Evolutionary conservation across 2,888 invertebrate species (phyloP).

Genomic region (Metellina segmentata): DNA sequence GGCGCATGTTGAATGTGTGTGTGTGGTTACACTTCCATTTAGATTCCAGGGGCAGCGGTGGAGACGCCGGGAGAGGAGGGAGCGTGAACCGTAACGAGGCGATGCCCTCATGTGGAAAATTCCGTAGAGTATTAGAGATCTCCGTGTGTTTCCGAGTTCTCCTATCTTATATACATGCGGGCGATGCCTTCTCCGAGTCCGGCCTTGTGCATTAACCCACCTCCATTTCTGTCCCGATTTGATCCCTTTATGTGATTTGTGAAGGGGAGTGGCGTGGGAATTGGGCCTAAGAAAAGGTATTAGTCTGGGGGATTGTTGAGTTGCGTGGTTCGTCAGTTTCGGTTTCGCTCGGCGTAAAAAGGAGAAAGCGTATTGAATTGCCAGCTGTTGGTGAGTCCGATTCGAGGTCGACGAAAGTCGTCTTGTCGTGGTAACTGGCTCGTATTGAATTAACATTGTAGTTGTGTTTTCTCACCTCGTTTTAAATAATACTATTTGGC

Average conservation of each 20-base stretch:
- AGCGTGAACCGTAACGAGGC: slow-evolving; percentile 22
- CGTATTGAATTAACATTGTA: no score
- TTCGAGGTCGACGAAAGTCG: no score
- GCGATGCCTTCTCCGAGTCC: background rate
- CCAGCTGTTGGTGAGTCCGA: no score
- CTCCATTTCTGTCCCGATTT: background rate
- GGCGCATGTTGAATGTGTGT: slow-evolving; percentile 1
- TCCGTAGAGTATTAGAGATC: slow-evolving; percentile 40
- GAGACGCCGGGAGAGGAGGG: background rate
- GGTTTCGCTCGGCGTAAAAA: no score
- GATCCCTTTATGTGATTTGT: background rate
- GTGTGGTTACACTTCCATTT: slow-evolving; percentile 38
- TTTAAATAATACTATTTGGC: no score
- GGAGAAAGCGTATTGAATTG: no score
- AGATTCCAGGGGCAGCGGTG: slow-evolving; percentile 13
- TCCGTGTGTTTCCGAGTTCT: slow-evolving; percentile 11
- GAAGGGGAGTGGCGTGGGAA: background rate
- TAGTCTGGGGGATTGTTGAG: background rate
- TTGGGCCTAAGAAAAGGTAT: background rate
- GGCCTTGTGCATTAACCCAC: background rate
- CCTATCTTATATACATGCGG: background rate
- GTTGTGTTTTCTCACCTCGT: no score
- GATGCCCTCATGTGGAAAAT: slow-evolving; percentile 40
- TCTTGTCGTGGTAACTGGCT: no score
- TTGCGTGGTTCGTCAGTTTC: background rate